phyloP scores from a whole-genome alignment of 2,113 vertebrate genomes.

The Nerophis lumbriciformis region DNA sequence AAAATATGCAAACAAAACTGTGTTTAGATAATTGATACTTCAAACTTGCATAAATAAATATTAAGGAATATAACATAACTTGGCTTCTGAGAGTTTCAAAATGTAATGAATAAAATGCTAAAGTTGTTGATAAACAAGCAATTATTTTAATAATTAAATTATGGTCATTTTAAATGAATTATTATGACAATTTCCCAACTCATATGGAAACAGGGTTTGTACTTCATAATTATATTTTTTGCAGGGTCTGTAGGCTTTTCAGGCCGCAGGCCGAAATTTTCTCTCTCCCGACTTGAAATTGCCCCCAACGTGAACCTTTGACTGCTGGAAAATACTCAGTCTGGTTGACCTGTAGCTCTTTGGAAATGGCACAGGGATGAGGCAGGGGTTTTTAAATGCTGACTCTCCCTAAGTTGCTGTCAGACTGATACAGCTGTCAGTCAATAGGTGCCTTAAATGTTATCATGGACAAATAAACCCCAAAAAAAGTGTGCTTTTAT shows the following conservation, averaged over 20 bases:
- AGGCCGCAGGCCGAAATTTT: not conserved
- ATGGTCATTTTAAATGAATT: too few species aligned
- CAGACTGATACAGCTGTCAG: not conserved
- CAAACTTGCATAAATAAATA: too few species aligned
- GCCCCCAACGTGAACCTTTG: conserved; percentile 15
- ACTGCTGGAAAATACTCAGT: conserved; percentile 6
- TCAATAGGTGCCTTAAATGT: not conserved
- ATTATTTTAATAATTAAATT: too few species aligned
- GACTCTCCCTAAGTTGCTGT: not conserved
- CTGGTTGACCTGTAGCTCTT: conserved; percentile 16
- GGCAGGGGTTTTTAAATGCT: conserved; percentile 11
- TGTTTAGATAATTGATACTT: too few species aligned
- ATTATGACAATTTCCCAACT: too few species aligned
- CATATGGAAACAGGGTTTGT: too few species aligned
- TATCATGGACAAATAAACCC: not conserved
- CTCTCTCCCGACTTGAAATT: conserved; percentile 14
- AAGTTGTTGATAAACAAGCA: too few species aligned
- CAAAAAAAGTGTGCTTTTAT: not conserved
- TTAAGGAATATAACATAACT: too few species aligned
- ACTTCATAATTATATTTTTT: too few species aligned
- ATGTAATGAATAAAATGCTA: too few species aligned
- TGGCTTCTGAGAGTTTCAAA: too few species aligned
- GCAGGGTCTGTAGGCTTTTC: not conserved
- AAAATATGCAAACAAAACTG: too few species aligned
- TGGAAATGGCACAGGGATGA: not conserved